Conservation (phyloP, 64 coral and sea anemone genomes). For the Astreopora myriophthalma region DNA sequence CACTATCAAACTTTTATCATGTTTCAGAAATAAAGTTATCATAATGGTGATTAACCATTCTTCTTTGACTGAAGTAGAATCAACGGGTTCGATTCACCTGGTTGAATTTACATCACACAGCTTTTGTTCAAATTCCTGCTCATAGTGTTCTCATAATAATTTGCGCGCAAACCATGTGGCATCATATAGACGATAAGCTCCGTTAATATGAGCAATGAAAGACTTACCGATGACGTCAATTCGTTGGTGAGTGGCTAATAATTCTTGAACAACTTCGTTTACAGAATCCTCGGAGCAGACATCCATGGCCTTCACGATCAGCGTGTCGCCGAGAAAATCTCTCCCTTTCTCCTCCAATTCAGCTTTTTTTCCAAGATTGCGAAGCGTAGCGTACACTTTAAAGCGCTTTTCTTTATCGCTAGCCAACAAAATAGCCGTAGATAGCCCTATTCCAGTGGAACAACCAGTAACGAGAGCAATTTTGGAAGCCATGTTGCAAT, state of each 20-base stretch:
- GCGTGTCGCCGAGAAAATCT: constrained; percentile 40
- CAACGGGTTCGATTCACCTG: no score
- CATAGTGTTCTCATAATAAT: no score
- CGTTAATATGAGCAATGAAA: background rate
- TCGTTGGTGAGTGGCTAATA: constrained; percentile 52
- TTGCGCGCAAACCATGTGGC: no score
- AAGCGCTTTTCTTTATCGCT: constrained; percentile 64
- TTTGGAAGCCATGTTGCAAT: constrained; percentile 18
- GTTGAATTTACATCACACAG: no score
- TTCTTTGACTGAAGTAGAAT: no score
- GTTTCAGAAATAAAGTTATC: no score
- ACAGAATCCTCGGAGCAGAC: constrained; percentile 87
- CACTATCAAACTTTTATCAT: no score
- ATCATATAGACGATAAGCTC: no score
- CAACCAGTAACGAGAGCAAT: constrained; percentile 72
- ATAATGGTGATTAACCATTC: no score
- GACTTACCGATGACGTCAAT: constrained; percentile 84
- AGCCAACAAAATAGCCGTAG: constrained; percentile 58
- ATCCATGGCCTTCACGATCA: constrained; percentile 67
- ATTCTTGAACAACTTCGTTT: constrained; percentile 47
- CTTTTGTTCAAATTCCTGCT: no score
- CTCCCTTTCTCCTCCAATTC: constrained; percentile 30
- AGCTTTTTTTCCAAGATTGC: constrained; percentile 74
- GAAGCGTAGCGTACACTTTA: constrained; percentile 84
- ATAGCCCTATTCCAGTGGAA: constrained; percentile 68